phyloP scores from a whole-genome alignment of 2,888 invertebrate species.

The Cryptocheilus praepositus region DNA sequence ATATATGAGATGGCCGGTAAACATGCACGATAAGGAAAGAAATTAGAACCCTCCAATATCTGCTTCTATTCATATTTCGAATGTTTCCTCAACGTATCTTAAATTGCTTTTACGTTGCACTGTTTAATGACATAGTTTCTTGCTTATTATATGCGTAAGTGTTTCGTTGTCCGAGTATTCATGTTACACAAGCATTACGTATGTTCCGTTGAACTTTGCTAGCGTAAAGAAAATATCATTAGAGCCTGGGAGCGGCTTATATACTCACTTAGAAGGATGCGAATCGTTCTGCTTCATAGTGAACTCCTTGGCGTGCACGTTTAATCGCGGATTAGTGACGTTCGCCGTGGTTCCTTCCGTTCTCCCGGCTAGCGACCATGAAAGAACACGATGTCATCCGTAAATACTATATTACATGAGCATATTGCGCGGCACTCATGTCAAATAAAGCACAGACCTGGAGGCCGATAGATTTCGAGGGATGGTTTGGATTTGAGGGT shows the following conservation, averaged over 20 bases:
- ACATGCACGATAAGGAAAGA: too few relatives aligned
- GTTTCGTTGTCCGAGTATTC: background rate
- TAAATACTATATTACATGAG: background rate
- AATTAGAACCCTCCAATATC: too few relatives aligned
- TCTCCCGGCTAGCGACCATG: conserved; percentile 47
- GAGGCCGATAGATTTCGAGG: conserved; percentile 92
- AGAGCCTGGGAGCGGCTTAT: too few relatives aligned
- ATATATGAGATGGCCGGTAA: too few relatives aligned
- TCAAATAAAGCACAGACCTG: conserved; percentile 77
- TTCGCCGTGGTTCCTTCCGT: conserved; percentile 54
- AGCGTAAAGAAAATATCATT: too few relatives aligned
- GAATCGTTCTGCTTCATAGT: conserved; percentile 83
- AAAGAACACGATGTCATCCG: conserved; percentile 14
- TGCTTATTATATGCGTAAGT: too few relatives aligned
- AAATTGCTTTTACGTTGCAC: too few relatives aligned
- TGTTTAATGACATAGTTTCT: too few relatives aligned
- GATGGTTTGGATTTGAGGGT: conserved; percentile 85
- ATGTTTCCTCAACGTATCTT: too few relatives aligned
- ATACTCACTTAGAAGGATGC: conserved; percentile 71
- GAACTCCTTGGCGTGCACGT: conserved; percentile 94
- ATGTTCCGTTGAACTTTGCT: too few relatives aligned
- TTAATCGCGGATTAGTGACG: conserved; percentile 80
- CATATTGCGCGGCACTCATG: background rate
- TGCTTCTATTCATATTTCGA: too few relatives aligned
- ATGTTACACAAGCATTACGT: background rate